Evolutionary conservation across 2,888 invertebrate species (phyloP).

Genomic region (Petrolisthes cinctipes): DNA sequence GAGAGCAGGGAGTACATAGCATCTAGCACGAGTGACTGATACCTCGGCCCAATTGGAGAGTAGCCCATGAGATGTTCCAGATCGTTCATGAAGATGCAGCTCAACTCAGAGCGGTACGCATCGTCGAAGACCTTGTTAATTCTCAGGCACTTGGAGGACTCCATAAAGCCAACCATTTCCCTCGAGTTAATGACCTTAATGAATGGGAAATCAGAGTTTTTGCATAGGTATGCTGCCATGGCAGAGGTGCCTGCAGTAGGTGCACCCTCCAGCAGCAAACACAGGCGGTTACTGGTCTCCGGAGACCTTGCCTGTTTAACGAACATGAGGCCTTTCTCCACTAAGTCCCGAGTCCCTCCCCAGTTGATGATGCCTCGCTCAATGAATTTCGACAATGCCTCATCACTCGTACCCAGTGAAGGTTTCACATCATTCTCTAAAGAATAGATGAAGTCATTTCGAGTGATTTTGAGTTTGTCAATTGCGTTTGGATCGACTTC

Average conservation of each 20-base stretch:
- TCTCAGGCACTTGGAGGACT: slow-evolving; percentile 92
- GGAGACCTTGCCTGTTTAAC: slow-evolving; percentile 70
- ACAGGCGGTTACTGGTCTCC: slow-evolving; percentile 63
- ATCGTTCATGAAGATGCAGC: slow-evolving; percentile 97
- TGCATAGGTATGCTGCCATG: slow-evolving; percentile 94
- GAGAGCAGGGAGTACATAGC: slow-evolving; percentile 93
- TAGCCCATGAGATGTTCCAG: slow-evolving; percentile 97
- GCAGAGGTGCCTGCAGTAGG: slow-evolving; percentile 98
- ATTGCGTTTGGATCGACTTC: slow-evolving; percentile 94
- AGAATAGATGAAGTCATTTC: slow-evolving; percentile 89
- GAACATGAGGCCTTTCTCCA: slow-evolving; percentile 73
- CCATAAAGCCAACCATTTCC: slow-evolving; percentile 97
- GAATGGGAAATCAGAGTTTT: slow-evolving; percentile 97
- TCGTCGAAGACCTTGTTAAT: slow-evolving; percentile 97
- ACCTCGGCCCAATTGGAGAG: slow-evolving; percentile 96
- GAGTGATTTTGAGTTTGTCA: slow-evolving; percentile 82
- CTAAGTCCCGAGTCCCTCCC: slow-evolving; percentile 86
- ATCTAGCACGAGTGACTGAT: slow-evolving; percentile 96
- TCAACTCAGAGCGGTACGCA: slow-evolving; percentile 95
- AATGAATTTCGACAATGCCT: slow-evolving; percentile 88
- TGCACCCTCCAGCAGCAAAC: slow-evolving; percentile 88
- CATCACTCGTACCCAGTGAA: slow-evolving; percentile 84
- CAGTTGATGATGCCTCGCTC: slow-evolving; percentile 91
- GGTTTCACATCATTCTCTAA: slow-evolving; percentile 93
- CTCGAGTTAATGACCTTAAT: slow-evolving; percentile 89